Evolutionary conservation across 1,140 invertebrate genomes (phyloP).

Genomic region (Cephus cinctus): DNA sequence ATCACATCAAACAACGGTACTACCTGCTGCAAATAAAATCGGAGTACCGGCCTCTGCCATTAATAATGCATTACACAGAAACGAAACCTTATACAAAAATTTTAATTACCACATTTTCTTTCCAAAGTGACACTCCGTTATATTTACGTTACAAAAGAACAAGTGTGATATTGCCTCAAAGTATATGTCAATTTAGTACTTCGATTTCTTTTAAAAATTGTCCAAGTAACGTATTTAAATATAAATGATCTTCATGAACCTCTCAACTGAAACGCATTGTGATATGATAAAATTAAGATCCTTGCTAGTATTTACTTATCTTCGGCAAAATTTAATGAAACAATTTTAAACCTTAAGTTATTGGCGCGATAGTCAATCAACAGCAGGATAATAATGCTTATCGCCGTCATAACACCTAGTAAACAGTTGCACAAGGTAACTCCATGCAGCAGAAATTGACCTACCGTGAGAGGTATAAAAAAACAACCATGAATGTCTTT

Average conservation of each 20-base stretch:
- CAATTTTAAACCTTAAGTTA: too few species aligned
- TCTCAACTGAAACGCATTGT: too few species aligned
- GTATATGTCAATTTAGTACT: background rate
- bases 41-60: too few species aligned
- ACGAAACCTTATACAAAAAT: background rate
- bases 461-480: background rate
- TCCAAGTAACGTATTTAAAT: background rate
- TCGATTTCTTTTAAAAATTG: background rate
- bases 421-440: background rate
- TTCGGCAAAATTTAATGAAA: too few species aligned
- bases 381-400: background rate
- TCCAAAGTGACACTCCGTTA: background rate
- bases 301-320: too few species aligned
- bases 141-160: background rate
- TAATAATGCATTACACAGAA: background rate
- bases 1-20: background rate
- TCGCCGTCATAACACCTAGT: too few species aligned
- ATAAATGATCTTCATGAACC: background rate
- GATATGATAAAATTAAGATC: too few species aligned
- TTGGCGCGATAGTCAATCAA: too few species aligned
- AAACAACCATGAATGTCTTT: background rate
- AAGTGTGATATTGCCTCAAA: background rate
- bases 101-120: too few species aligned
- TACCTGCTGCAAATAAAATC: background rate
- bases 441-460: background rate